Conservation (phyloP, 2,113 vertebrate species). For the Dipodomys spectabilis region DNA sequence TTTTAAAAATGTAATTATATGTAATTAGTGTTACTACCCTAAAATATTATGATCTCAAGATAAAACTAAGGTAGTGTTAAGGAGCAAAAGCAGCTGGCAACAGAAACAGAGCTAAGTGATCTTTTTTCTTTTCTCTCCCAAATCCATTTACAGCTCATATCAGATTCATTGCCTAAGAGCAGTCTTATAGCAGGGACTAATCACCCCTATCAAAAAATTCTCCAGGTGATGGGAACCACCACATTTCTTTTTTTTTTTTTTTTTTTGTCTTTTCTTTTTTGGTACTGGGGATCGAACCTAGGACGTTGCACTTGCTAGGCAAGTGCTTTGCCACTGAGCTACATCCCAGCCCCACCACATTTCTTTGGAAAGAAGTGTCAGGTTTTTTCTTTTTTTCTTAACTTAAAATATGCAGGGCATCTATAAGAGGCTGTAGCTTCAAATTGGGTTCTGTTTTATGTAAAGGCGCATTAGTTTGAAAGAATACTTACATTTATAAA, state of each 20-base stretch:
- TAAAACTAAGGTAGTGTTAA: background rate
- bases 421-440: background rate
- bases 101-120: background rate
- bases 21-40: background rate
- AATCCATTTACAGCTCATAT: background rate
- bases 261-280: too few species aligned
- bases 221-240: background rate
- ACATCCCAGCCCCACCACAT: too few species aligned
- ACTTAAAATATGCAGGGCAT: conserved; percentile 9
- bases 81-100: background rate
- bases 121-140: background rate
- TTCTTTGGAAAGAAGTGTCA: conserved; percentile 33
- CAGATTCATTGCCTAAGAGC: background rate
- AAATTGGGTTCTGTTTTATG: conserved; percentile 3
- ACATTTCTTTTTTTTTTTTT: background rate
- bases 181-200: background rate
- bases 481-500: conserved; percentile 36
- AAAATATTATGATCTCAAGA: background rate
- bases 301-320: too few species aligned
- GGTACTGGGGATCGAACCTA: too few species aligned
- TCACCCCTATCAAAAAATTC: conserved; percentile 28
- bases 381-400: background rate
- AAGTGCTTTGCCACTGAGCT: too few species aligned
- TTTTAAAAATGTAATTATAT: conserved; percentile 7
- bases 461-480: conserved; percentile 5